phyloP scores from a whole-genome alignment of 2,113 vertebrate species.

The Pelvicachromis taeniatus region DNA sequence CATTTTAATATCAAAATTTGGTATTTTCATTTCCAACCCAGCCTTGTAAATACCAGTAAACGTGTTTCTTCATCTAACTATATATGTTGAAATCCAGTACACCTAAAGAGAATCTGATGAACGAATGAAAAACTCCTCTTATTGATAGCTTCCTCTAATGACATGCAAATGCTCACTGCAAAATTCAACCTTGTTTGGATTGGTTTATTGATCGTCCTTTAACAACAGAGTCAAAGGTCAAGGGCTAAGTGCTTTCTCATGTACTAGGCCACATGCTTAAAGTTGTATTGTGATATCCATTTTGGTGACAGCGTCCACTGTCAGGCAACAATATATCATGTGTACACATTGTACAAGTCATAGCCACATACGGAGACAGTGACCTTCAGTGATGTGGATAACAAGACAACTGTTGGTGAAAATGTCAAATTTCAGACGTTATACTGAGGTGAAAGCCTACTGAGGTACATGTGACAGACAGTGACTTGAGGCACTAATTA shows the following conservation, averaged over 20 bases:
- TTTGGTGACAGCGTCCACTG: background rate
- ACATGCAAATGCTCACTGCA: background rate
- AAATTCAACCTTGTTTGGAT: background rate
- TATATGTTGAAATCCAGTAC: background rate
- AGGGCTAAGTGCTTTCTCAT: constrained; percentile 11
- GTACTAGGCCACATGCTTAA: background rate
- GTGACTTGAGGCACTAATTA: background rate
- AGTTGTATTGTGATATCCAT: background rate
- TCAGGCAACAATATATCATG: background rate
- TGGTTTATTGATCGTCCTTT: constrained; percentile 17
- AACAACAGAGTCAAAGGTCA: background rate
- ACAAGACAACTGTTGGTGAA: constrained; percentile 21
- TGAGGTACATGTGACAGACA: background rate
- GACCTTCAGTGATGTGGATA: constrained; percentile 13
- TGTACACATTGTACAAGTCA: background rate
- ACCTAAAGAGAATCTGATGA: background rate
- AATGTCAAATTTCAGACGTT: background rate
- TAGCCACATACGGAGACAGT: background rate
- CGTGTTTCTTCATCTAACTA: background rate
- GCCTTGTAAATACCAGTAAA: background rate
- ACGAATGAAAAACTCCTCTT: background rate
- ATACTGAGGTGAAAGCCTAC: background rate
- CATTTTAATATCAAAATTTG: background rate
- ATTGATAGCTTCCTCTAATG: background rate
- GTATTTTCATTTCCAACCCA: background rate